Evolutionary conservation across 2,797 vertebrate genomes (phyloP).

Genomic region (Sylvia borin): DNA sequence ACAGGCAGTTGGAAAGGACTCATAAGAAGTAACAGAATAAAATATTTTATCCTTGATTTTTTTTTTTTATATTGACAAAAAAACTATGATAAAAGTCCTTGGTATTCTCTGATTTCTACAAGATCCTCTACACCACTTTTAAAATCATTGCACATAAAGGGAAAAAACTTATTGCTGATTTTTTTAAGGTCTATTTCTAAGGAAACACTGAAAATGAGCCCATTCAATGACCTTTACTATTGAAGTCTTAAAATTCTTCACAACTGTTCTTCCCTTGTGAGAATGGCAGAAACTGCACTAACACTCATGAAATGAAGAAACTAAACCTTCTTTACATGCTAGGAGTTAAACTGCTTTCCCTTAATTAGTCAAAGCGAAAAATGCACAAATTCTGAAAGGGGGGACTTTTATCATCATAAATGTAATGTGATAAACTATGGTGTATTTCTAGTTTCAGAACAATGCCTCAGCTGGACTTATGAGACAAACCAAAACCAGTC

Average conservation of each 20-base stretch:
- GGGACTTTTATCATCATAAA: background rate
- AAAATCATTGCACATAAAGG: background rate
- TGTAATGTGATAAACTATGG: background rate
- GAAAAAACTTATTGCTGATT: background rate
- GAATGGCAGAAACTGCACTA: background rate
- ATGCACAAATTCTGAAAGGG: background rate
- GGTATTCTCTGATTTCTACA: background rate
- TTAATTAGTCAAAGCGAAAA: background rate
- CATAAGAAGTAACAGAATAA: background rate
- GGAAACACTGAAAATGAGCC: background rate
- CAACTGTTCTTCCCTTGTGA: background rate
- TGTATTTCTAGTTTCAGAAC: background rate
- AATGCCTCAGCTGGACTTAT: background rate
- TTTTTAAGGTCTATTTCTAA: conserved; percentile 1
- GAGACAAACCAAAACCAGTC: background rate
- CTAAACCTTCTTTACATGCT: background rate
- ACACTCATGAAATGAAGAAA: background rate
- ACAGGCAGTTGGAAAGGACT: background rate
- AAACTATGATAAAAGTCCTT: background rate
- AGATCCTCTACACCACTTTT: background rate
- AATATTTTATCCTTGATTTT: background rate
- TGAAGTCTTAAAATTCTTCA: background rate
- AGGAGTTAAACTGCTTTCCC: background rate
- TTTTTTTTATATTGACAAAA: background rate
- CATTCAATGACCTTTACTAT: background rate